Evolutionary conservation across 2,888 invertebrate species (phyloP), one percentile per base, ranked within the genome.

Genomic region (Exephanes ischioxanthus): DNA sequence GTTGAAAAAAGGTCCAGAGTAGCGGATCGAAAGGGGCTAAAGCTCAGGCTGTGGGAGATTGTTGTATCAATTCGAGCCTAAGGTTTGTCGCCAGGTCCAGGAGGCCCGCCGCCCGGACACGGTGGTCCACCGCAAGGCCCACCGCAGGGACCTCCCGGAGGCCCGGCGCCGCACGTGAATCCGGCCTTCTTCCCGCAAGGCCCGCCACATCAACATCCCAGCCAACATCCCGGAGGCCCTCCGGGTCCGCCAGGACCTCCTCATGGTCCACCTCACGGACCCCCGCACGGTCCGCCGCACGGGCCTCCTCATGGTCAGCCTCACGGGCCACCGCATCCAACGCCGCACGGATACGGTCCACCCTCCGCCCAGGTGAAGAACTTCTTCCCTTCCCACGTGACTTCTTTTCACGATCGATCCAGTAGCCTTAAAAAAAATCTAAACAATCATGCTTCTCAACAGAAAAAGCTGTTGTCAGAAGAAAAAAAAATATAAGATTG

Each of bases 151-250:
- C 95, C 95, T 0, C 95, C 95, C 9, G 96, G 96, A 2, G 96
- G 96, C 61, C 98, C 98, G 6, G 98, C 98, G 37, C 98, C 99
- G 70, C 99, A 99, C 94, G 98, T 99, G 88, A 99, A 99, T 95
- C 99, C 99, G 58, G 99, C 99, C 84, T 99, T 99, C 96, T 99
- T 99, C 94, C 97, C 97, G 91, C 98, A 97, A 94, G 96, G 95
- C 48, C 95, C 95, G 11, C 95, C 95, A 45, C 94, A 94, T 85
- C 96, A 96, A 68, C 95, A 95, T 88, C 94, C 95, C 0, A 95
- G 95, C 89, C 95, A 95, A 84, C 95, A 95, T 91, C 95, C 95
- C n/a, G 94, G 92, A 3, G 92, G 96, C 89, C 95, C 95, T 26
- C 95, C 95, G 71, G 94, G 95, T 26, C 94, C 94, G 89, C 94